Conservation (phyloP, 2,797 vertebrate genomes). For the Acanthurus tractus region DNA sequence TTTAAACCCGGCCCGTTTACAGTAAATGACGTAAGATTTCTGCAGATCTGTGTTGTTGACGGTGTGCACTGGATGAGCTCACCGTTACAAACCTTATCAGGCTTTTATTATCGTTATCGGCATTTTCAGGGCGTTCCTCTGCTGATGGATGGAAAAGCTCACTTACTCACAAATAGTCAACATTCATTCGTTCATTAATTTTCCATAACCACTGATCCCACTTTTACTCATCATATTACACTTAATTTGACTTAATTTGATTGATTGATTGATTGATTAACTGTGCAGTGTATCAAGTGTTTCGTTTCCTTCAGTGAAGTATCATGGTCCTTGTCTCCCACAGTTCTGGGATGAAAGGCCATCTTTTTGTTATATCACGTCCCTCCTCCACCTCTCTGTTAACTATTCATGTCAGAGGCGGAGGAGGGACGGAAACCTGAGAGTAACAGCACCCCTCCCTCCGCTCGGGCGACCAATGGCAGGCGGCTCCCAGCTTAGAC, state of each 20-base stretch:
- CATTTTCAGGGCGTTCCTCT: conserved; percentile 20
- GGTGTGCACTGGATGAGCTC: neutral
- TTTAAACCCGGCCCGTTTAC: neutral
- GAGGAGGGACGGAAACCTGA: conserved; percentile 84
- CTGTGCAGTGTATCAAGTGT: conserved; percentile 20
- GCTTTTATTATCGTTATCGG: neutral
- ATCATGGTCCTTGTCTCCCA: conserved; percentile 27
- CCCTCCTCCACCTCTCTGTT: conserved; percentile 57
- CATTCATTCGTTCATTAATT: too few relatives aligned
- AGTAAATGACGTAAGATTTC: neutral
- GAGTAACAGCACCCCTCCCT: conserved; percentile 75
- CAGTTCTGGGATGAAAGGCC: conserved; percentile 45
- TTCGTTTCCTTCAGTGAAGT: conserved; percentile 24
- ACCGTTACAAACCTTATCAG: neutral
- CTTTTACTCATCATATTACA: neutral
- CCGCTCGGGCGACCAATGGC: conserved; percentile 78
- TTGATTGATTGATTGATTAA: too few relatives aligned
- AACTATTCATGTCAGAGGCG: too few relatives aligned
- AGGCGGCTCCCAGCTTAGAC: conserved; percentile 43
- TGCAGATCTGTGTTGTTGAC: neutral
- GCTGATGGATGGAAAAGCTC: conserved; percentile 11
- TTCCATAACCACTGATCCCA: too few relatives aligned
- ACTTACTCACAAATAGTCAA: neutral
- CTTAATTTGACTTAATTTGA: too few relatives aligned
- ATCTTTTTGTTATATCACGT: conserved; percentile 71